Conservation (phyloP, 2,113 vertebrate species). For the Harpagus bidentatus region DNA sequence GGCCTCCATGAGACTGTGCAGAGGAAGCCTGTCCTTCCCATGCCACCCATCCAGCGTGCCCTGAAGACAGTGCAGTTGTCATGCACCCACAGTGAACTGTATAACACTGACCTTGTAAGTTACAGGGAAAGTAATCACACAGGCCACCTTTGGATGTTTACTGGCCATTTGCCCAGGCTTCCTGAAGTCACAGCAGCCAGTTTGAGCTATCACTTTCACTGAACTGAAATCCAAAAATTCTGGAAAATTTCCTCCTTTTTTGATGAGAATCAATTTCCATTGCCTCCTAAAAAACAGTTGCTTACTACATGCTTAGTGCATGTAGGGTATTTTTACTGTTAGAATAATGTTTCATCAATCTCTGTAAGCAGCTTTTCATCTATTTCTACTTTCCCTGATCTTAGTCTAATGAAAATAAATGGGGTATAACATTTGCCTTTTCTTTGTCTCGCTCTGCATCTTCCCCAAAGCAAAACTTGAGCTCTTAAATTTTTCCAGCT, state of each 20-base stretch:
- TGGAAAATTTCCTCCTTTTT: background rate
- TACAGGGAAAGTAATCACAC: background rate
- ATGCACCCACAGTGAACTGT: background rate
- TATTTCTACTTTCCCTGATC: background rate
- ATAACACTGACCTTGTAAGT: background rate
- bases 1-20: background rate
- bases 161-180: background rate
- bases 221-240: background rate
- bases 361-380: background rate
- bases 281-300: background rate
- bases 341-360: background rate
- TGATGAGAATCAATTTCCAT: background rate
- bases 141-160: background rate
- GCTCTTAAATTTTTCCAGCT: background rate
- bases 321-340: background rate
- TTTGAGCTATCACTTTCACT: background rate
- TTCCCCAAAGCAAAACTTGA: background rate
- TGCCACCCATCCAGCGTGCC: background rate
- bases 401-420: slow-evolving; percentile 41
- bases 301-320: background rate
- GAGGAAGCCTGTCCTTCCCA: background rate
- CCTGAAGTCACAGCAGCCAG: background rate
- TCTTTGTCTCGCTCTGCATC: background rate
- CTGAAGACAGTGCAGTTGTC: rapidly evolving
- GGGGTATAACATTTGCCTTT: background rate